These are phyloP conservation scores for Aldrovandia affinis DNA, from an alignment of 2,797 vertebrate genomes.

Conservation along the genomic window DNA sequence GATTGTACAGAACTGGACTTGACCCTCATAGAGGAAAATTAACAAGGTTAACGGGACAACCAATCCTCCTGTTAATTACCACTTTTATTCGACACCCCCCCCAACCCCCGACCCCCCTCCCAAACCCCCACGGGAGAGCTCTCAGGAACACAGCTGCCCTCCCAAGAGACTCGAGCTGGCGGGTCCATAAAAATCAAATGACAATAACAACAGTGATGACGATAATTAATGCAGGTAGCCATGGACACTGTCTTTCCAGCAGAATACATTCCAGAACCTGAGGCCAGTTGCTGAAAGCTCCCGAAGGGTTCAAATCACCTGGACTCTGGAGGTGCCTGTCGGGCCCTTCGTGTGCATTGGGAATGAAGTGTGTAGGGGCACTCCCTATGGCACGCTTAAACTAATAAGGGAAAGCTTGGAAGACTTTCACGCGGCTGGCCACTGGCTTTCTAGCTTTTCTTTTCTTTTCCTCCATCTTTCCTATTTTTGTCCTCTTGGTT, in stretches of 20 bases:
- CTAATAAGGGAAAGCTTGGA: conserved; percentile 39
- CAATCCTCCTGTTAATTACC: conserved; percentile 38
- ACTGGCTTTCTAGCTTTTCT: conserved; percentile 13
- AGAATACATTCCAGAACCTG: conserved; percentile 53
- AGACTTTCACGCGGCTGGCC: conserved; percentile 14
- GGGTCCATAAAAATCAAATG: neutral
- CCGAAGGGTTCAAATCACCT: conserved; percentile 4
- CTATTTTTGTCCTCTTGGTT: conserved; percentile 17
- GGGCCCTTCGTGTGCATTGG: conserved; percentile 24
- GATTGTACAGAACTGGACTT: conserved; percentile 92
- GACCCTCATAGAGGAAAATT: conserved; percentile 93
- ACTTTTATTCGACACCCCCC: conserved; percentile 49
- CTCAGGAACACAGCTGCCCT: conserved; percentile 74
- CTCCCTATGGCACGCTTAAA: conserved; percentile 16
- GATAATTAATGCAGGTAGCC: conserved; percentile 27
- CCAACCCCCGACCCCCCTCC: conserved; percentile 52
- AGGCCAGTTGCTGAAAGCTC: conserved; percentile 39
- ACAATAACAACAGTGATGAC: conserved; percentile 10
- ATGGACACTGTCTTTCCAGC: conserved; percentile 29
- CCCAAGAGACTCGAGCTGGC: conserved; percentile 63
- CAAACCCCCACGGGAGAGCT: conserved; percentile 64
- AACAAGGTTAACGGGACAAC: conserved; percentile 63
- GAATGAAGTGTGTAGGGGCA: neutral
- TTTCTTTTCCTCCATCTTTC: neutral
- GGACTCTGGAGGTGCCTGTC: neutral